Evolutionary conservation across 2,113 vertebrate genomes (phyloP).

Genomic region (Sphaerodactylus townsendi): DNA sequence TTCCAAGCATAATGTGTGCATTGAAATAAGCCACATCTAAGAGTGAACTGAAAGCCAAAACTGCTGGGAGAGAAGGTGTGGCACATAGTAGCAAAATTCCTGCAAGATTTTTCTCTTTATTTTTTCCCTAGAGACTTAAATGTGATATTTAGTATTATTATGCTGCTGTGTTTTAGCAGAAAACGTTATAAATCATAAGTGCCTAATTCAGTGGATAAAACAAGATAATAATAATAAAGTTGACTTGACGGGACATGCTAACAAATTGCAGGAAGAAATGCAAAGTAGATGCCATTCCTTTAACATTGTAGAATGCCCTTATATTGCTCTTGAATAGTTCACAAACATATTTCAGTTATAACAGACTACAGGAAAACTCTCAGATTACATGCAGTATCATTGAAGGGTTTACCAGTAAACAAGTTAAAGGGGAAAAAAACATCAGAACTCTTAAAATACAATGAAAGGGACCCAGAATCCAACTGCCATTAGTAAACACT

Average conservation of each 20-base stretch:
- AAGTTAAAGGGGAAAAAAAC: background rate
- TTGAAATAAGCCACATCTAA: background rate
- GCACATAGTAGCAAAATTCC: constrained; percentile 21
- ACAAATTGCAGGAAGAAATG: constrained; percentile 25
- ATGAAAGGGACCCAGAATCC: background rate
- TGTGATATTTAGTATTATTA: background rate
- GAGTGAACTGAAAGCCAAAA: constrained; percentile 24
- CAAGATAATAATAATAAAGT: constrained; percentile 21
- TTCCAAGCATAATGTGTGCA: background rate
- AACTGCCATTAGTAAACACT: background rate
- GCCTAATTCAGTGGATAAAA: background rate
- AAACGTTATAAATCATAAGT: background rate
- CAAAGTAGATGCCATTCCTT: background rate
- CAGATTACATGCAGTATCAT: background rate
- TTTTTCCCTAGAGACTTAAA: constrained; percentile 40
- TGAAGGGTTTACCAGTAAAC: background rate
- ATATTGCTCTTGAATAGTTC: constrained; percentile 35
- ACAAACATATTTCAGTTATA: constrained; percentile 38
- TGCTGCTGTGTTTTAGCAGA: constrained; percentile 14
- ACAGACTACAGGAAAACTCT: constrained; percentile 40
- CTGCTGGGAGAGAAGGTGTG: background rate
- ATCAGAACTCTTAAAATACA: background rate
- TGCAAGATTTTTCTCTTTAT: background rate
- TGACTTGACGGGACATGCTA: constrained; percentile 46
- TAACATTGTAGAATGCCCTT: background rate